Evolutionary conservation across 2,797 vertebrate genomes (phyloP).

Genomic region (Tapirus indicus): DNA sequence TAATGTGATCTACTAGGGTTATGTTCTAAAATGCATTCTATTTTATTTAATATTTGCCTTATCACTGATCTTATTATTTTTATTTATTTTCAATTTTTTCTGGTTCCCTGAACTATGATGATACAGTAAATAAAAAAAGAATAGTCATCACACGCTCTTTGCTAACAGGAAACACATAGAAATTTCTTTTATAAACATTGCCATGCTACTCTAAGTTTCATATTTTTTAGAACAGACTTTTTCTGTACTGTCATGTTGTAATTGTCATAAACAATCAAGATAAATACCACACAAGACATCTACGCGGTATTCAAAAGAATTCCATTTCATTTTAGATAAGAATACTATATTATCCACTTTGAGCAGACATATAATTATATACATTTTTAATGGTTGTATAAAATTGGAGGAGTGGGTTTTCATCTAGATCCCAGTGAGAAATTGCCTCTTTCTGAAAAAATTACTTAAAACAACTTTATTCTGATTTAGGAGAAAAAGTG

Average conservation of each 20-base stretch:
- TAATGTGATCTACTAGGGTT: not conserved
- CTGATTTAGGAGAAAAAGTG: not conserved
- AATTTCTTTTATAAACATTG: not conserved
- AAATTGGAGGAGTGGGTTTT: not conserved
- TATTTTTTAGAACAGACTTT: not conserved
- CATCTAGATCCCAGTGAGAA: not conserved
- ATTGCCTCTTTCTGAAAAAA: not conserved
- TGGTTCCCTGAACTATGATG: not conserved
- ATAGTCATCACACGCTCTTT: not conserved
- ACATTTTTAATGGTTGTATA: not conserved
- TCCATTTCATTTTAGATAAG: not conserved
- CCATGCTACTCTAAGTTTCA: not conserved
- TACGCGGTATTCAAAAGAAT: not conserved
- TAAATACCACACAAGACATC: not conserved
- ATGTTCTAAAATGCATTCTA: not conserved
- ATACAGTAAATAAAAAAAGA: not conserved
- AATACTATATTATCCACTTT: not conserved
- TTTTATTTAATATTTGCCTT: not conserved
- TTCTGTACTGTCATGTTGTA: not conserved
- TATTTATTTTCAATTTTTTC: not conserved
- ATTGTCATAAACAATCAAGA: not conserved
- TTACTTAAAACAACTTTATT: conserved; percentile 16
- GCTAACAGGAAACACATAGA: not conserved
- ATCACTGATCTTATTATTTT: not conserved
- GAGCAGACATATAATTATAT: not conserved